These are phyloP conservation scores for Blennius ocellaris DNA, from an alignment of 2,113 vertebrate species.

Conservation along the genomic window DNA sequence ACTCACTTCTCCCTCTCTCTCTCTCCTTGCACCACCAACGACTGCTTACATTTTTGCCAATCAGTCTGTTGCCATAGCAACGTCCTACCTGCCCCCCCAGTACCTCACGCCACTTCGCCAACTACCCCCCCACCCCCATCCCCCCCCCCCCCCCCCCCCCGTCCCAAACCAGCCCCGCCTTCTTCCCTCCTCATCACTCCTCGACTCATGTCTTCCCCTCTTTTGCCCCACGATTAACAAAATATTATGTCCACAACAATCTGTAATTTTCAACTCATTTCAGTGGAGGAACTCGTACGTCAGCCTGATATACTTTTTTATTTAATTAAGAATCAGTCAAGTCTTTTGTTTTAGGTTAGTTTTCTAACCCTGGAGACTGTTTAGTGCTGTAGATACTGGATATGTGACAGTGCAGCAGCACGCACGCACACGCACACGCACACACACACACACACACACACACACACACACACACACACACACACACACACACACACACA, in stretches of 20 bases:
- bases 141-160: slow-evolving; percentile 32
- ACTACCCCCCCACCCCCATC: slow-evolving; percentile 54
- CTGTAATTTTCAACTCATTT: too few species aligned
- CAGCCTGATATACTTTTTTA: too few species aligned
- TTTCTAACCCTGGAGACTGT: slow-evolving; percentile 82
- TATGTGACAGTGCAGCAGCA: slow-evolving; percentile 73
- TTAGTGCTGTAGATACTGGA: slow-evolving; percentile 89
- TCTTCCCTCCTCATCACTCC: slow-evolving; percentile 55
- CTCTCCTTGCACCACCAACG: slow-evolving; percentile 91
- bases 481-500: slow-evolving; percentile 47
- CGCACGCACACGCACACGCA: slow-evolving; percentile 68
- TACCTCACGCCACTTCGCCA: slow-evolving; percentile 8
- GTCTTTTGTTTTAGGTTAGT: not conserved
- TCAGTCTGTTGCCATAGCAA: slow-evolving; percentile 98
- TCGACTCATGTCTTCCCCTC: not conserved
- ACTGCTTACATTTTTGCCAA: slow-evolving; percentile 99
- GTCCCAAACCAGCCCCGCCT: slow-evolving; percentile 75
- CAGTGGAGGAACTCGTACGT: too few species aligned
- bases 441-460: slow-evolving; percentile 27
- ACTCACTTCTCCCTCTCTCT: slow-evolving; percentile 89
- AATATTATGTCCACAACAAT: not conserved
- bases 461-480: slow-evolving; percentile 34
- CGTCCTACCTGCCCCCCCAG: slow-evolving; percentile 80
- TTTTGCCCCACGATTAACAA: slow-evolving; percentile 41
- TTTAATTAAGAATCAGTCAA: not conserved